Base-by-base conservation (phyloP, 2,113 vertebrate species). In the Pteropus alecto region DNA sequence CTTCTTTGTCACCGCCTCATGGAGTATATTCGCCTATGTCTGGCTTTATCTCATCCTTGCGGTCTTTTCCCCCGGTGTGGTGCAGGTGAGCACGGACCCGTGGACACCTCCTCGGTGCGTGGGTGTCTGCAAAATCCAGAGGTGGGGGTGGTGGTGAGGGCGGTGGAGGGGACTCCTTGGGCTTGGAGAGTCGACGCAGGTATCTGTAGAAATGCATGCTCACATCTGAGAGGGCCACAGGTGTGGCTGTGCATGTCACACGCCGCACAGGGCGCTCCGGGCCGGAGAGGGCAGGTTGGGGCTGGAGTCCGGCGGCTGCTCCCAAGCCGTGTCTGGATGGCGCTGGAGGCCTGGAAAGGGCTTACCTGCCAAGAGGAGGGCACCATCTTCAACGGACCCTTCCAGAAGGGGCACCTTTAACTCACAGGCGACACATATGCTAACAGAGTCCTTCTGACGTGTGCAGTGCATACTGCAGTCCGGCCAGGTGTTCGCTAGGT, bases 1-100 rank as follows among this genome's bases (percentile, higher is more conserved):
- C 77, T 99, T 99, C 98, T 99, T 99, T 46, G 99, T 99, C 98
- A 99, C 99, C 0, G 99, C 99, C 58, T 99, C 99, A 1, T 99
- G 99, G 99, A 99, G 99, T 97, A 99, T 99, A 98, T 99, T 99
- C 22, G 99, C 99, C 91, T 99, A 99, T 94, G 99, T 99, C 85
- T 99, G 99, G 99, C 99, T 99, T 70, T 99, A 99, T 98, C 99
- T 99, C 67, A 99, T 99, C 98, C 98, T 99, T 30, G 99, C 99
- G 0, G 98, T 99, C 93, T 99, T 99, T 81, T 99, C 99, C 0
- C 99, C 99, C 0, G 99, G 99, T 0, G 98, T 99, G 21, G 99
- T 99, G 87, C 98, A 99, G 98, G 98, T 98, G 78, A 97, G 98
- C 95, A 82, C 16, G 98, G 98, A 18, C 30, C 56, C 38, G 0